phyloP scores from a whole-genome alignment of 2,888 invertebrate species.

The Machimus atricapillus region DNA sequence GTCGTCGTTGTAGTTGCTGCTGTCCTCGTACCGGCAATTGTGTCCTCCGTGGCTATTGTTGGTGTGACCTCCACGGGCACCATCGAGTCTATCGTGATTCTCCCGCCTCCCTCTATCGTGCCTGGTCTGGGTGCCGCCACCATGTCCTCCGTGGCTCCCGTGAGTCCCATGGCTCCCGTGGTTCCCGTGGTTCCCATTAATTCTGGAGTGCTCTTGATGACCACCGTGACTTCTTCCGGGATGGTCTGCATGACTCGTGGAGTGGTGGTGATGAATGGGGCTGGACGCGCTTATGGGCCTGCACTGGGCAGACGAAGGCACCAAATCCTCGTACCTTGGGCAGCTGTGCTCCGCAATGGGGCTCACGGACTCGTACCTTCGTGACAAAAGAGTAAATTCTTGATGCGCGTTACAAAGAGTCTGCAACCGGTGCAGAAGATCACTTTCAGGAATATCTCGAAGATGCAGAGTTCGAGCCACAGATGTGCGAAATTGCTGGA shows the following conservation, averaged over 20 bases:
- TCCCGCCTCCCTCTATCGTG: conserved; percentile 44
- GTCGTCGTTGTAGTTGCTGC: conserved; percentile 49
- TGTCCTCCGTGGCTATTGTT: conserved; percentile 41
- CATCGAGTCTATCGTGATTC: conserved; percentile 50
- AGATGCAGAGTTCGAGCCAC: conserved; percentile 78
- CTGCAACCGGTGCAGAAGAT: conserved; percentile 78
- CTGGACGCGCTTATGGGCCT: conserved; percentile 56
- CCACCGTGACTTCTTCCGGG: conserved; percentile 40
- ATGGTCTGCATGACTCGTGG: conserved; percentile 18
- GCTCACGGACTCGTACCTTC: conserved; percentile 69
- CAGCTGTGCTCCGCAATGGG: conserved; percentile 61
- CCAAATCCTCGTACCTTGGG: conserved; percentile 58
- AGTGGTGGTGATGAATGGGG: conserved; percentile 43
- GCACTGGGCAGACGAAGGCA: conserved; percentile 57
- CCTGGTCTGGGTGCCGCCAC: background rate
- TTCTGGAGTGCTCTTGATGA: conserved; percentile 28
- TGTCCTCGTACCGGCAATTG: conserved; percentile 42
- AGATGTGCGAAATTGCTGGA: conserved; percentile 78
- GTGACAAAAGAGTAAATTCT: conserved; percentile 83
- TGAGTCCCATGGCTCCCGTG: conserved; percentile 10
- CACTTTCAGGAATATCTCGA: conserved; percentile 76
- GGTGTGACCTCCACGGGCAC: conserved; percentile 37
- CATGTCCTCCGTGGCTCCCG: conserved; percentile 42
- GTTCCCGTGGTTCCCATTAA: conserved; percentile 50
- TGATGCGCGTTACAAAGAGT: conserved; percentile 86